Percentiles rank a stretch among this genome's conserved stretches.
Evolutionary conservation across 1,140 invertebrate genomes (phyloP).

Genomic region (Tetramorium alpestre): DNA sequence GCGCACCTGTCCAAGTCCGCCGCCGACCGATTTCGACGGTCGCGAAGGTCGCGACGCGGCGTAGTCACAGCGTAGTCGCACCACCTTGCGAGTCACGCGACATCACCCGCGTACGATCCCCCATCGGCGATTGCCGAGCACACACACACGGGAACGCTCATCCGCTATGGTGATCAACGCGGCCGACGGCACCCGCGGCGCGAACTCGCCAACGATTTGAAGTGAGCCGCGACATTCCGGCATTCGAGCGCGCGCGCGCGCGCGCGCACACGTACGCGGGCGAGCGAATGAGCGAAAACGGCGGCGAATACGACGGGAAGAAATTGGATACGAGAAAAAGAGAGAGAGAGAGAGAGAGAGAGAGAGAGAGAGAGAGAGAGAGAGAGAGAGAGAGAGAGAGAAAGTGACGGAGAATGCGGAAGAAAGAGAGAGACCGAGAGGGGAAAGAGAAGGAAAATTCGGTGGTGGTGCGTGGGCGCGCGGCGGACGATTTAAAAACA

Average conservation of each 20-base stretch:
- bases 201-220: conserved; percentile 59
- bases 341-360: neutral
- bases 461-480: neutral
- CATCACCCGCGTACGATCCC: conserved; percentile 24
- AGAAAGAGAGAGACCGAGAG: neutral
- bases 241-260: conserved; percentile 21
- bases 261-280: neutral
- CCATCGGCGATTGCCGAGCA: conserved; percentile 12
- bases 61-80: conserved; percentile 38
- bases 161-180: conserved; percentile 28
- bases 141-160: conserved; percentile 27
- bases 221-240: conserved; percentile 42
- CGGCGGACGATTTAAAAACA: conserved; percentile 15
- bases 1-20: conserved; percentile 66
- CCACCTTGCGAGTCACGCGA: conserved; percentile 15
- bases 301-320: neutral
- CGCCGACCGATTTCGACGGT: conserved; percentile 49
- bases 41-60: conserved; percentile 11
- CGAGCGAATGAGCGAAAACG: neutral
- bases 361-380: too few species aligned
- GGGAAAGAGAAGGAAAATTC: conserved; percentile 5
- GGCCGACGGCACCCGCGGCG: conserved; percentile 55
- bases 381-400: too few species aligned
- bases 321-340: neutral
- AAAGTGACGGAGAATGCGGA: neutral